Evolutionary conservation across 2,113 vertebrate genomes (phyloP), one percentile per base, ranked within the genome.

Genomic region (Callospermophilus lateralis): DNA sequence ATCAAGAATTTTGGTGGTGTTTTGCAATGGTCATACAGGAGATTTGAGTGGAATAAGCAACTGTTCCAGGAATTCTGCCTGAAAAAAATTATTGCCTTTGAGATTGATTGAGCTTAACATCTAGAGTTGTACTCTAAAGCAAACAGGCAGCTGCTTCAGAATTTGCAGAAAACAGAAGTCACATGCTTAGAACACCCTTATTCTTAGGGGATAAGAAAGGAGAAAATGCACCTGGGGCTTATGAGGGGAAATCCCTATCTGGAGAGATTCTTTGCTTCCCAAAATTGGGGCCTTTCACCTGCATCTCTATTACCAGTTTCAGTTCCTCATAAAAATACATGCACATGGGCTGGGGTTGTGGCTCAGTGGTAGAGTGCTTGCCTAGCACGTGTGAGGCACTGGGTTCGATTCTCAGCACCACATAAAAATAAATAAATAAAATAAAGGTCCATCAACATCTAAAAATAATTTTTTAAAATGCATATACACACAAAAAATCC

Each of bases 41-140:
- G 32, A 92, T 26, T 45, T 85, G 73, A 96, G 53, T 55, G 84
- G 83, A 95, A 94, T 79, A 91, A 37, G 45, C 45, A 92, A 95
- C 37, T 85, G 9, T 92, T 92, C 89, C 83, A 80, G 84, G 70
- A 96, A 92, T 76, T 89, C 65, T 85, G 89, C 48, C 73, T 92
- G 80, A 92, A 97, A 92, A 97, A 91, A 88, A 32, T 96, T 92
- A 96, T 92, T 84, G 48, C 73, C 39, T 97, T 96, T 78, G 74
- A 96, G 67, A 97, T 61, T 93, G 91, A 79, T 72, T 94, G 67
- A 79, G 30, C 79, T 94, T 88, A 68, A 85, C 84, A 97, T n/a
- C 73, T 96, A 94, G 84, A 89, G 9, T 85, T 68, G 6, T 61
- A 68, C 51, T 84, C 39, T 19, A 89, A 96, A 68, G 65, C 28